Percentiles rank a stretch among this genome's conserved stretches.
Conservation (phyloP, 2,797 vertebrate genomes). For the Chaetophractus vellerosus region DNA sequence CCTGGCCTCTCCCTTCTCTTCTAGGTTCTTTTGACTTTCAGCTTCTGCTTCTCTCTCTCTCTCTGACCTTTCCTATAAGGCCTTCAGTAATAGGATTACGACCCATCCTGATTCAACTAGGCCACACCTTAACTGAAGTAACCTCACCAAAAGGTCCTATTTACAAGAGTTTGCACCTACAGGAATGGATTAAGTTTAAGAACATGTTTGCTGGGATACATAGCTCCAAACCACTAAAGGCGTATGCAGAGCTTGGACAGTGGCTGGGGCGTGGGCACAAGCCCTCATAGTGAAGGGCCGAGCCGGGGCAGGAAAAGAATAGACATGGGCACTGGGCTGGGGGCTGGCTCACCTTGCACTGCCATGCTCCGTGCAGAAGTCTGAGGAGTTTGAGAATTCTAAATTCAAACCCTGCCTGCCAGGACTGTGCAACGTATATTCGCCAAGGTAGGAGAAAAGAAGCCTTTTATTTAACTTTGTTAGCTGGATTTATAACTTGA, state of each 20-base stretch:
- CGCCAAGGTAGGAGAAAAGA: constrained; percentile 24
- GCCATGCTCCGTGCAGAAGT: not conserved
- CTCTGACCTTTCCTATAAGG: no score
- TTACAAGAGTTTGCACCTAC: no score
- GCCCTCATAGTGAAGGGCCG: not conserved
- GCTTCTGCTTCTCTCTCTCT: no score
- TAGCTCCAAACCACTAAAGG: not conserved
- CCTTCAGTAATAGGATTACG: no score
- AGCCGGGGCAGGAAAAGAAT: not conserved
- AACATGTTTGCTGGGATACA: no score
- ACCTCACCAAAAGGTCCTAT: no score
- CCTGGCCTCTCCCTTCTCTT: no score
- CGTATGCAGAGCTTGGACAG: not conserved
- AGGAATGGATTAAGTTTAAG: no score
- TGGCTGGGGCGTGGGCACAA: not conserved
- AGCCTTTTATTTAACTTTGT: constrained; percentile 42
- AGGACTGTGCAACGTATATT: constrained; percentile 22
- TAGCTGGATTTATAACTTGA: constrained; percentile 14
- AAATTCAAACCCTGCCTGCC: constrained; percentile 45
- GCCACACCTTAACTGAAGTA: no score
- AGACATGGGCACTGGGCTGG: not conserved
- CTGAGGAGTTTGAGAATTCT: constrained; percentile 17
- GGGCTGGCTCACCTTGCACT: not conserved
- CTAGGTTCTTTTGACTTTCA: no score
- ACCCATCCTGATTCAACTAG: no score